Base-by-base conservation (phyloP, 2,797 vertebrate species). In the Sebastes miniatus region DNA sequence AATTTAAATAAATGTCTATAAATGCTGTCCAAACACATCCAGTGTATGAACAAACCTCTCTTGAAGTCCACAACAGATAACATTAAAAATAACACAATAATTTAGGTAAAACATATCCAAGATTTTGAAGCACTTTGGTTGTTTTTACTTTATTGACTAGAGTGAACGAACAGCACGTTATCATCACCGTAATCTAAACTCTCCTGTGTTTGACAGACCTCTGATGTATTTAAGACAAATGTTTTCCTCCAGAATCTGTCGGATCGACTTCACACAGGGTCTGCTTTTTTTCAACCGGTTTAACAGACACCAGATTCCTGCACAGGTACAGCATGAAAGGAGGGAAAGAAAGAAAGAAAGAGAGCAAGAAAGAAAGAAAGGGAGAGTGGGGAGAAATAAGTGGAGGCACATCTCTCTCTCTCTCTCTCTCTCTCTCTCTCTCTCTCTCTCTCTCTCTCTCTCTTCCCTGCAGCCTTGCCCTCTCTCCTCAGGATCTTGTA, bases 401-500 rank as follows among this genome's bases (percentile, higher is more conserved):
- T 67, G 29, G 65, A 86, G 80, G 77, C 77, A 79, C 77, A 76
- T 83, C 85, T 68, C 70, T 66, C 84, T 68, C 81, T 74, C 87
- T 82, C 83, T 68, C 81, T 74, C 88, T 82, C 83, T 68, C 78
- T 75, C 86, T 82, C 83, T 34, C 32, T 34, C 32, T 83, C 85
- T 68, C 70, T 61, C 84, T 83, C 85, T 68, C 59, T 65, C 82
- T 83, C 85, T 67, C 70, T 61, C 84, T 65, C 81, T 74, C 88
- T 82, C 81, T n/a, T n/a, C 88, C 91, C 86, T 87, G 78, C 91
- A 92, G 89, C 86, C 88, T 90, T 91, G 87, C 88, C 87, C 88
- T 92, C 89, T 90, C 84, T 92, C 91, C 77, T 88, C 74, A 89
- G 86, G 91, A 93, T 94, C 94, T 91, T 92, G 88, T 95, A 95